These are phyloP conservation scores for Periphyllus acericola DNA, from an alignment of 2,888 invertebrate genomes.

Conservation along the genomic window DNA sequence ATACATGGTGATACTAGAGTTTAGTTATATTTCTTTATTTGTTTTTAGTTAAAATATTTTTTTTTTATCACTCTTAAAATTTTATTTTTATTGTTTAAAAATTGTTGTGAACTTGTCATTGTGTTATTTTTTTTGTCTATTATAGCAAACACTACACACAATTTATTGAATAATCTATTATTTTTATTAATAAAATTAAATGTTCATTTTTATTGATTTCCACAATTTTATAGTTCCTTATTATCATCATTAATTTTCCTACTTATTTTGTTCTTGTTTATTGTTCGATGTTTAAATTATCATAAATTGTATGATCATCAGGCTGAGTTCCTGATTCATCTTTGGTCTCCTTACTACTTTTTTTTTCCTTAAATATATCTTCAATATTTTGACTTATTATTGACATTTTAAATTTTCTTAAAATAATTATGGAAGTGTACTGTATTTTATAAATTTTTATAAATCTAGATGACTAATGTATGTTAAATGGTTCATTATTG, in stretches of 20 bases:
- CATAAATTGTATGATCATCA: too few species aligned
- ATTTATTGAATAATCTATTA: slow-evolving; percentile 13
- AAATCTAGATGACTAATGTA: too few species aligned
- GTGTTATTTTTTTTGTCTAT: slow-evolving; percentile 25
- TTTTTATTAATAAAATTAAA: background rate
- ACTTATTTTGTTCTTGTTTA: too few species aligned
- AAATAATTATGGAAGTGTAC: too few species aligned
- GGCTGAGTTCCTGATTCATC: too few species aligned
- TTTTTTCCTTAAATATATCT: too few species aligned
- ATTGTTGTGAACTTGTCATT: slow-evolving; percentile 52
- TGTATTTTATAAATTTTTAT: too few species aligned
- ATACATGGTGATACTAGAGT: slow-evolving; percentile 57
- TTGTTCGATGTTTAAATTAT: too few species aligned
- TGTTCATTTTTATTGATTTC: background rate
- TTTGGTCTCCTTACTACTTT: too few species aligned
- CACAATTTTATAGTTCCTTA: background rate
- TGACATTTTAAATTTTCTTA: too few species aligned
- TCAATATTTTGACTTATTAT: too few species aligned
- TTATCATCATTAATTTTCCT: background rate
- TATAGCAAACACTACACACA: slow-evolving; percentile 16
- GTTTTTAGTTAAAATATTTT: slow-evolving; percentile 48
- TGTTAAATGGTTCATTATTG: too few species aligned
- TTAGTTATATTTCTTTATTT: slow-evolving; percentile 48
- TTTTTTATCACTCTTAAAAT: slow-evolving; percentile 47
- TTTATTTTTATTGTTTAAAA: slow-evolving; percentile 57